Conservation (phyloP, 2,797 vertebrate species). For the Sebastes hubbsi region DNA sequence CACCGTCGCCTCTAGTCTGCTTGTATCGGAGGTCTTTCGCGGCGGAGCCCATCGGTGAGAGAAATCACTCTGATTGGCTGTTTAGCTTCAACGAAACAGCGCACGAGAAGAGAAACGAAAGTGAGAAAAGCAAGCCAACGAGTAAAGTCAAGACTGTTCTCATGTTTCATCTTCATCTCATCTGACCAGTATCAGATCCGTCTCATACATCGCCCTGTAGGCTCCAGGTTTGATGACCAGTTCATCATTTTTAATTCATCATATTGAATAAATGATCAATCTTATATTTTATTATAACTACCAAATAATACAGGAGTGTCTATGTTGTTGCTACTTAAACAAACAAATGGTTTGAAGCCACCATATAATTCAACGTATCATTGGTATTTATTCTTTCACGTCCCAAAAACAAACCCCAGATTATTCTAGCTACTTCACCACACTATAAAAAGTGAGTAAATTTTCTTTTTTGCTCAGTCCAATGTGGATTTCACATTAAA, state of each 20-base stretch:
- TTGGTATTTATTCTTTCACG: constrained; percentile 10
- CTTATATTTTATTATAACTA: background rate
- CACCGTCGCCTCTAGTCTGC: no score
- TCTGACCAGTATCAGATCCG: background rate
- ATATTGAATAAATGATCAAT: background rate
- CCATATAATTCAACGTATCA: background rate
- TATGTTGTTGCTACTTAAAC: background rate
- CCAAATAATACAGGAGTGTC: background rate
- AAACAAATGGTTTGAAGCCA: background rate
- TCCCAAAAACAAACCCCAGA: constrained; percentile 15
- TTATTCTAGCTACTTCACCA: background rate
- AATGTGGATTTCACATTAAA: constrained; percentile 10
- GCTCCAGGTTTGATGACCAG: background rate
- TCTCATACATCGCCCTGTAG: background rate
- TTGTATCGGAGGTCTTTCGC: no score
- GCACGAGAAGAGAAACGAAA: no score
- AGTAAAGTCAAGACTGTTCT: no score
- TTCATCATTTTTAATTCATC: background rate
- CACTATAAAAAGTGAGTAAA: background rate
- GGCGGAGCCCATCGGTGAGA: no score
- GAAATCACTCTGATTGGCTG: no score
- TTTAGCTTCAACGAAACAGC: no score
- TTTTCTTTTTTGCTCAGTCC: background rate
- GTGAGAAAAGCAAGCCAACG: no score
- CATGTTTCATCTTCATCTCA: no score